Conservation (phyloP, 1,140 invertebrate species). For the Apis florea region DNA sequence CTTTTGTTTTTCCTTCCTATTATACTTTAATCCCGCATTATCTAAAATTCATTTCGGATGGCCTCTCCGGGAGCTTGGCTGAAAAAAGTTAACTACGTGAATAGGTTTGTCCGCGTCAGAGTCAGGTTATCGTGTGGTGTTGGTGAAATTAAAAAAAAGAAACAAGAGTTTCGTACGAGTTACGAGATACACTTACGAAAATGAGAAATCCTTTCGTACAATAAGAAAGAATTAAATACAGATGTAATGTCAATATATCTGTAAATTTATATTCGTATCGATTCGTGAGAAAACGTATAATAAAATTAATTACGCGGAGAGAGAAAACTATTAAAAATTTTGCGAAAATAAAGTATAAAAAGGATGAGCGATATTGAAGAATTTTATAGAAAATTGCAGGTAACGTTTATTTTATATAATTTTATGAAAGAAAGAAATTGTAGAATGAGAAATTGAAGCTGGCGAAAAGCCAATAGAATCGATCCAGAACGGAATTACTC, state of each 20-base stretch:
- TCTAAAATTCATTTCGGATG: conserved; percentile 1
- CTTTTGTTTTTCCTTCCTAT: background rate
- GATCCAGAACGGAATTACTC: background rate
- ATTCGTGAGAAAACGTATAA: too few relatives aligned
- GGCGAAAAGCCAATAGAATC: background rate
- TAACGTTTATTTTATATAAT: too few relatives aligned
- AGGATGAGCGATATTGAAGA: too few relatives aligned
- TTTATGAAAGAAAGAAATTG: too few relatives aligned
- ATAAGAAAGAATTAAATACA: background rate
- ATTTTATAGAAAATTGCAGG: too few relatives aligned
- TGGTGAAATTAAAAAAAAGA: background rate
- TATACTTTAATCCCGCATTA: conserved; percentile 11
- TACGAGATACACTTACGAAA: background rate
- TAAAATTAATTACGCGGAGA: background rate
- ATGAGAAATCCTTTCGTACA: background rate
- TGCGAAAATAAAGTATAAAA: too few relatives aligned
- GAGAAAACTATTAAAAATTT: background rate
- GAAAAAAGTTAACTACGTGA: background rate
- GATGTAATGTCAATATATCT: too few relatives aligned
- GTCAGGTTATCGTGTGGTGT: background rate
- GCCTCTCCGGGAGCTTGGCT: background rate
- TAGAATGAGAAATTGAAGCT: background rate
- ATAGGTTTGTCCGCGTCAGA: background rate
- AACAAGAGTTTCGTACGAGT: background rate
- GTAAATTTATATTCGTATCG: too few relatives aligned